Percentiles rank a stretch among this genome's conserved stretches.
phyloP scores from a whole-genome alignment of 2,113 vertebrate genomes.

The Myiopsitta monachus region DNA sequence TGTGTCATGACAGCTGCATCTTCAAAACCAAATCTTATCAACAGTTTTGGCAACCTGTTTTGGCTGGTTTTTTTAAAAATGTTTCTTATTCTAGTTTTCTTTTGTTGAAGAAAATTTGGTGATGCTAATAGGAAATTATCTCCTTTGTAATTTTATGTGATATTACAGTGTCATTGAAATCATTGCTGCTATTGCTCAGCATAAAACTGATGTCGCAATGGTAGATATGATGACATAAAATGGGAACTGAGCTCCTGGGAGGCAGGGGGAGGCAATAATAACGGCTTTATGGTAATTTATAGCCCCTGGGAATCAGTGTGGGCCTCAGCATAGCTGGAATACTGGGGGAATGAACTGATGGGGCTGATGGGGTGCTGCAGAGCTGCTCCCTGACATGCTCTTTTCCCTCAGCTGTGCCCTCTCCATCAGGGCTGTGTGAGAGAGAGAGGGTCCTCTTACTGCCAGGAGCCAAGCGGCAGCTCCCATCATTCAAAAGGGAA shows the following conservation, averaged over 20 bases:
- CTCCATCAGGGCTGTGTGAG: neutral
- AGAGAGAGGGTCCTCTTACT: neutral
- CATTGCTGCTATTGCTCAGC: neutral
- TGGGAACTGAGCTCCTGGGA: neutral
- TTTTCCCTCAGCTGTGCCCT: neutral
- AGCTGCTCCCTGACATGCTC: neutral
- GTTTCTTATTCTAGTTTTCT: neutral
- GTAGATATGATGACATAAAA: neutral
- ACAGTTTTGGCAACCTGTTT: neutral
- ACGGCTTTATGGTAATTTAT: neutral
- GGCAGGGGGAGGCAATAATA: neutral
- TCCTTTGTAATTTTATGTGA: neutral
- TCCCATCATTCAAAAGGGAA: neutral
- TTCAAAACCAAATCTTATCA: neutral
- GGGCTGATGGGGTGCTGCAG: neutral
- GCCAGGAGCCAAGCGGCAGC: neutral
- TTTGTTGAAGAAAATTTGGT: neutral
- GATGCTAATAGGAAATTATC: neutral
- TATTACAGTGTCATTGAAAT: neutral
- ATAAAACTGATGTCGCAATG: neutral
- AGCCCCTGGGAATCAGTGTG: neutral
- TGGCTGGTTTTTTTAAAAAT: neutral
- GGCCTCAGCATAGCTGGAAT: neutral
- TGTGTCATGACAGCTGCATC: neutral
- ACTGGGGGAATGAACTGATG: accelerated